Evolutionary conservation across 2,888 invertebrate species (phyloP).

Genomic region (Neocrepidodera transversa): DNA sequence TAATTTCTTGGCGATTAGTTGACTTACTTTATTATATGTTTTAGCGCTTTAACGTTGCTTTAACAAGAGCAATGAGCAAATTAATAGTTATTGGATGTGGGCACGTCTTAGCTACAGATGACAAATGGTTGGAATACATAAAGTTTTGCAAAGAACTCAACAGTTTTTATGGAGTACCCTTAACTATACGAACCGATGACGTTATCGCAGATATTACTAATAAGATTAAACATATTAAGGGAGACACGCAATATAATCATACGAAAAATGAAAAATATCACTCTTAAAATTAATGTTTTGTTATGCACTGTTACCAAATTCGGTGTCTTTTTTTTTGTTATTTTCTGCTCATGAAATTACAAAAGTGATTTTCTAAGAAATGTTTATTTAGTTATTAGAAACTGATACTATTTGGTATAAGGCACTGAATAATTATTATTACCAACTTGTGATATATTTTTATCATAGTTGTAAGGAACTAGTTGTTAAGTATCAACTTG

Average conservation of each 20-base stretch:
- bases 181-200: conserved; percentile 36
- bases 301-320: no score
- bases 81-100: conserved; percentile 70
- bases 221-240: conserved; percentile 24
- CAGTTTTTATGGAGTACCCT: conserved; percentile 58
- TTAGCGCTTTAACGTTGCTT: conserved; percentile 77
- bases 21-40: conserved; percentile 44
- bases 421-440: no score
- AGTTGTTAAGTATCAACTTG: no score
- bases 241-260: conserved; percentile 26
- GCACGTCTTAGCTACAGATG: conserved; percentile 55
- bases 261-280: not conserved
- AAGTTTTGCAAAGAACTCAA: conserved; percentile 52
- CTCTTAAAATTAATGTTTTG: no score
- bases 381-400: no score
- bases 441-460: no score
- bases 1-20: no score
- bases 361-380: no score
- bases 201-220: conserved; percentile 32
- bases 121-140: conserved; percentile 59
- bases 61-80: conserved; percentile 76
- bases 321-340: no score
- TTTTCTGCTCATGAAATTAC: no score
- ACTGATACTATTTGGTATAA: no score
- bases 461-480: no score